These are phyloP conservation scores for Drosophila ochracea DNA, from an alignment of 2,888 invertebrate genomes.

Conservation along the genomic window DNA sequence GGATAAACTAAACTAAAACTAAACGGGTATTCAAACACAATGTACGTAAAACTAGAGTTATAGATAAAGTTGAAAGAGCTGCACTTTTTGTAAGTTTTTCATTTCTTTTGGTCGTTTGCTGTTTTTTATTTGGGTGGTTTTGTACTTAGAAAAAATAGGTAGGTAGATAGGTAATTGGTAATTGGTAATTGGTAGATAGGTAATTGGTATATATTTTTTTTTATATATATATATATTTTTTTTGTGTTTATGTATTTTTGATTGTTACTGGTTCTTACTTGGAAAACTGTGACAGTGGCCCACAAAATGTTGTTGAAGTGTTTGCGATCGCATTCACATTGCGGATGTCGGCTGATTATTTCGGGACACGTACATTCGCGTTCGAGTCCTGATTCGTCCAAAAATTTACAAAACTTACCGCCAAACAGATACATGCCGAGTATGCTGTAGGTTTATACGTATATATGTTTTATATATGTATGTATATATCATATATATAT, in stretches of 20 bases:
- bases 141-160: constrained; percentile 15
- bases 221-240: constrained; percentile 11
- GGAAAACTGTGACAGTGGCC: constrained; percentile 98
- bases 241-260: constrained; percentile 23
- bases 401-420: constrained; percentile 99
- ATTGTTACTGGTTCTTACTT: constrained; percentile 89
- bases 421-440: constrained; percentile 99
- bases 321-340: constrained; percentile 98
- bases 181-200: constrained; percentile 14
- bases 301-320: constrained; percentile 99
- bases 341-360: constrained; percentile 94
- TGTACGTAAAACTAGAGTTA: constrained; percentile 45
- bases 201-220: constrained; percentile 11
- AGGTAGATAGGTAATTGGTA: constrained; percentile 18
- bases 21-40: constrained; percentile 33
- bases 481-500: constrained; percentile 52
- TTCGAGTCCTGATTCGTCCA: constrained; percentile 92
- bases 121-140: constrained; percentile 14
- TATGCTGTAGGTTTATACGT: constrained; percentile 90
- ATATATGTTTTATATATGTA: constrained; percentile 56
- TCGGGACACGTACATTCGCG: constrained; percentile 97
- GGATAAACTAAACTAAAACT: constrained; percentile 53
- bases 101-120: constrained; percentile 33
- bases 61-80: constrained; percentile 34
- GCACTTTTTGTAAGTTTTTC: constrained; percentile 28